Evolutionary conservation across 2,797 vertebrate genomes (phyloP).

Genomic region (Syngnathus rostellatus): DNA sequence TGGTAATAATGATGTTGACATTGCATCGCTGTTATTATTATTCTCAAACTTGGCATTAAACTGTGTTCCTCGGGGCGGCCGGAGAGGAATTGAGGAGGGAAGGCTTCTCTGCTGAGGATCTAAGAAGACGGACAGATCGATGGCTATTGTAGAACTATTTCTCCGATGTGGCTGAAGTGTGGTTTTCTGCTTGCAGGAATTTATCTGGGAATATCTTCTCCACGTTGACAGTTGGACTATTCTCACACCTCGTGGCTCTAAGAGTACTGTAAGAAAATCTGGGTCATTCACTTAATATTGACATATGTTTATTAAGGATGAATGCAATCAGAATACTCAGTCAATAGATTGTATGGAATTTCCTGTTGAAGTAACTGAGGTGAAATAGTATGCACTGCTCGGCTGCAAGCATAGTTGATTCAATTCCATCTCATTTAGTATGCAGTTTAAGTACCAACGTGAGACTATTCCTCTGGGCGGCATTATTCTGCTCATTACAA

Average conservation of each 20-base stretch:
- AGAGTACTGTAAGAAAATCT: constrained; percentile 75
- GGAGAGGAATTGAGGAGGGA: not conserved
- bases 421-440: not conserved
- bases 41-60: too few relatives aligned
- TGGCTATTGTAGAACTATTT: not conserved
- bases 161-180: not conserved
- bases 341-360: not conserved
- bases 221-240: constrained; percentile 75
- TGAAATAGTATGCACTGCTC: not conserved
- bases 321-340: not conserved
- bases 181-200: constrained; percentile 64
- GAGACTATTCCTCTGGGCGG: not conserved
- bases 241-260: constrained; percentile 75
- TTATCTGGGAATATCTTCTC: constrained; percentile 91
- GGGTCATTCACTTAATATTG: not conserved
- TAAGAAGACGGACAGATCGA: not conserved
- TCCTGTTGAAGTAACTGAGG: not conserved
- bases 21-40: too few relatives aligned
- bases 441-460: not conserved
- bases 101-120: not conserved
- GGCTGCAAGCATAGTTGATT: not conserved
- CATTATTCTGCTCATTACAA: not conserved
- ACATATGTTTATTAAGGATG: not conserved
- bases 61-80: not conserved
- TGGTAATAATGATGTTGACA: not conserved